Evolutionary conservation across 2,113 vertebrate species (phyloP).

Genomic region (Pachypanchax playfairii): DNA sequence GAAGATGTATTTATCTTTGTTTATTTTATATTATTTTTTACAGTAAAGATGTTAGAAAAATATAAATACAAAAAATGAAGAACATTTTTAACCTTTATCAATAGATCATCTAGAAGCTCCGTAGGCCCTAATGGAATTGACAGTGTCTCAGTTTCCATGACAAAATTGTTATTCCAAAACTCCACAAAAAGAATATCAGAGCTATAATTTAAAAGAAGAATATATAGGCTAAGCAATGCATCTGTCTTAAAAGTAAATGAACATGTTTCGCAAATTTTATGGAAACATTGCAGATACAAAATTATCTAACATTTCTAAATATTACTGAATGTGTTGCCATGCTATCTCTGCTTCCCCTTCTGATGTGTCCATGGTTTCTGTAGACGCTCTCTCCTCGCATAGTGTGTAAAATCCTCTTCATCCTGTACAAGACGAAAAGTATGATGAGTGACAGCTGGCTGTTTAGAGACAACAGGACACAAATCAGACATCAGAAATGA

Average conservation of each 20-base stretch:
- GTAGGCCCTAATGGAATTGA: too few species aligned
- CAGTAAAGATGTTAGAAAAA: too few species aligned
- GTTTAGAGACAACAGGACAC: background rate
- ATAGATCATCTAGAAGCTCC: too few species aligned
- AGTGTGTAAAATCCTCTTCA: conserved; percentile 50
- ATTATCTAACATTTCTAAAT: background rate
- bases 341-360: conserved; percentile 35
- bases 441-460: background rate
- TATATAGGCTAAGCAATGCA: too few species aligned
- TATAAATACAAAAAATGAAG: too few species aligned
- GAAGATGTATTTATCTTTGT: too few species aligned
- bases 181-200: background rate
- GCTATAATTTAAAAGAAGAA: too few species aligned
- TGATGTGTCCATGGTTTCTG: conserved; percentile 24
- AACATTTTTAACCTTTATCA: too few species aligned
- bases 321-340: too few species aligned
- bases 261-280: conserved; percentile 1
- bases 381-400: conserved; percentile 14
- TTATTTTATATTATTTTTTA: too few species aligned
- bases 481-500: background rate
- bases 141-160: too few species aligned
- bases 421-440: conserved; percentile 38
- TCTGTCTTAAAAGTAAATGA: background rate
- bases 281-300: conserved; percentile 18
- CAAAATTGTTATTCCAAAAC: too few species aligned